Evolutionary conservation across 2,888 invertebrate species (phyloP), one percentile per base, ranked within the genome.

Genomic region (Lapara coniferarum): DNA sequence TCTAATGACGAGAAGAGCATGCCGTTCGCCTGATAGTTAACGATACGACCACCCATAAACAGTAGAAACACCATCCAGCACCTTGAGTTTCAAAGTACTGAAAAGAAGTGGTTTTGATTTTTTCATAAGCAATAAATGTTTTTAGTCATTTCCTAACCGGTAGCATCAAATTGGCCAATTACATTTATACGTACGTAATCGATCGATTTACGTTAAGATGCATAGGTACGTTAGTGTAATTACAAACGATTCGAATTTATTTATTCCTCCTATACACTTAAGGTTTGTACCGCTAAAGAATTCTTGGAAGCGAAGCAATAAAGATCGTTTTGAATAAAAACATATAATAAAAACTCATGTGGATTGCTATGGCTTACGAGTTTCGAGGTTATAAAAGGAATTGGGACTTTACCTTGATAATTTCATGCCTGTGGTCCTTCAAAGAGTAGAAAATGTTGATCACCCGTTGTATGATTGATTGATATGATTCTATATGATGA

Each of bases 251-350:
- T 63, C 16, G 12, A 63, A 46, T 63, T 12, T 16, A 63, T 63
- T 49, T 63, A 49, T 46, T 49, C 19, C 12, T 49, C 46, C 44
- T 46, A 59, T 63, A 63, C 25, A 13, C 46, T 53, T 67, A 19
- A 56, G 46, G 52, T 67, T 46, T 56, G 44, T 46, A 63, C 12
- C 13, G 56, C 51, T 37, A 57, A 66, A 57, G 16, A 49, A 66
- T 77, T 74, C 69, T 69, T 46, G 37, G 73, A 78, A 76, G 55
- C 56, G 57, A 66, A 53, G 70, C 68, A 56, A 70, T 75, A 73
- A 76, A 74, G 70, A 72, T 71, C 14, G 58, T 63, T 66, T 69
- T 70, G 55, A 51, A 70, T 51, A 59, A 72, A 71, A 66, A 57
- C n/a, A 30, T 16, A 66, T 55, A 70, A 71, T 69, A 71, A 72